These are phyloP conservation scores for Chrysemys picta DNA, from an alignment of 2,113 vertebrate genomes.

Conservation along the genomic window DNA sequence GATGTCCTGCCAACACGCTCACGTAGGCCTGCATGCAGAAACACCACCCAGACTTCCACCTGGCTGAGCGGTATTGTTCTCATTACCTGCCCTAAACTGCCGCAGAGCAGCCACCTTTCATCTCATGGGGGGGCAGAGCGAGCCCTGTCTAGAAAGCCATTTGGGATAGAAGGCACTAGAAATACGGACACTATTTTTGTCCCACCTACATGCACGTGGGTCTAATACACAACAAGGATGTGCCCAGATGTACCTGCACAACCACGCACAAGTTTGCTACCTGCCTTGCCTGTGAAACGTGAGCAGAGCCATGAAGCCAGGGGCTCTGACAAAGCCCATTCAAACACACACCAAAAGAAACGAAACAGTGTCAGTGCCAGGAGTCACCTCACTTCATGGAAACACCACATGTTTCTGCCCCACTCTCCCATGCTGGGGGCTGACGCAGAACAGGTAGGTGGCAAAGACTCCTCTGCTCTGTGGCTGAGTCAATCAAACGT, in stretches of 20 bases:
- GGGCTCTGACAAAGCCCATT: neutral
- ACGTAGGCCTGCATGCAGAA: neutral
- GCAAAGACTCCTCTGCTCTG: neutral
- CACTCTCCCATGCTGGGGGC: neutral
- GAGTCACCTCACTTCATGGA: neutral
- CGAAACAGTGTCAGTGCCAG: neutral
- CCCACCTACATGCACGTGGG: neutral
- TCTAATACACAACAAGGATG: neutral
- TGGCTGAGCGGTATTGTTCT: neutral
- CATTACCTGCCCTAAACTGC: neutral
- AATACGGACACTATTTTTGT: neutral
- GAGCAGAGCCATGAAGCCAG: neutral
- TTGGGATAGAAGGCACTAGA: neutral
- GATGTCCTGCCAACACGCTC: neutral
- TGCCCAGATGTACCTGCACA: neutral
- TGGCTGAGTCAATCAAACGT: neutral
- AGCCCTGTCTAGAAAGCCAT: neutral
- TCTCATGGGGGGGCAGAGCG: neutral
- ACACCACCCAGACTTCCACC: neutral
- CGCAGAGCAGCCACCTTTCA: neutral
- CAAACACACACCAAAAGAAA: neutral
- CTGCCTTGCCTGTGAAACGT: neutral
- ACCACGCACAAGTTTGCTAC: neutral
- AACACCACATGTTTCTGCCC: neutral
- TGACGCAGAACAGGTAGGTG: neutral